These are phyloP conservation scores for Momotus momota DNA, from an alignment of 2,797 vertebrate genomes.

Conservation along the genomic window DNA sequence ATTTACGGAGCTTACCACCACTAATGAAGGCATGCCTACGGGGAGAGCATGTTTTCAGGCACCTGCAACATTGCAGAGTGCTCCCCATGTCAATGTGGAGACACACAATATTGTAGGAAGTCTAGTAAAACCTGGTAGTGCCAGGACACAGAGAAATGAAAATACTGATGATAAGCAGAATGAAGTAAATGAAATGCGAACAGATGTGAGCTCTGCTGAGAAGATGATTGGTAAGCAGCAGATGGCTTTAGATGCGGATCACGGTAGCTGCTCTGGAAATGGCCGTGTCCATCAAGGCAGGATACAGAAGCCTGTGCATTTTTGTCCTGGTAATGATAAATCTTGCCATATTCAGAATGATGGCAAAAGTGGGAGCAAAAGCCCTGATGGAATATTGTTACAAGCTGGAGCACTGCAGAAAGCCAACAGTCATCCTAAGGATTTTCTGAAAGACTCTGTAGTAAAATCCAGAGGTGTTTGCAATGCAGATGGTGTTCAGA, in stretches of 20 bases:
- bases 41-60: not conserved
- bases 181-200: not conserved
- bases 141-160: not conserved
- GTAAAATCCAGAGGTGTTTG: conserved; percentile 37
- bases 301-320: not conserved
- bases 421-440: not conserved
- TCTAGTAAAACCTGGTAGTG: not conserved
- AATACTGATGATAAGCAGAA: not conserved
- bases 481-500: conserved; percentile 4
- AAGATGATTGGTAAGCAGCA: not conserved
- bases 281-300: not conserved
- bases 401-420: conserved; percentile 13
- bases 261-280: not conserved
- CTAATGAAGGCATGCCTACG: not conserved
- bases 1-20: not conserved
- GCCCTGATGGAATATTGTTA: not conserved
- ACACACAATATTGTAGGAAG: not conserved
- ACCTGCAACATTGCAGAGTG: not conserved
- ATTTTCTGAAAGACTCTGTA: conserved; percentile 8
- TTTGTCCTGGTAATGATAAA: conserved; percentile 29
- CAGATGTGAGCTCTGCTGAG: not conserved
- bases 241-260: not conserved
- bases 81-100: not conserved
- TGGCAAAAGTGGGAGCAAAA: not conserved
- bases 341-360: conserved; percentile 11